Evolutionary conservation across 2,113 vertebrate species (phyloP), one percentile per base, ranked within the genome.

Genomic region (Gambusia holbrooki): DNA sequence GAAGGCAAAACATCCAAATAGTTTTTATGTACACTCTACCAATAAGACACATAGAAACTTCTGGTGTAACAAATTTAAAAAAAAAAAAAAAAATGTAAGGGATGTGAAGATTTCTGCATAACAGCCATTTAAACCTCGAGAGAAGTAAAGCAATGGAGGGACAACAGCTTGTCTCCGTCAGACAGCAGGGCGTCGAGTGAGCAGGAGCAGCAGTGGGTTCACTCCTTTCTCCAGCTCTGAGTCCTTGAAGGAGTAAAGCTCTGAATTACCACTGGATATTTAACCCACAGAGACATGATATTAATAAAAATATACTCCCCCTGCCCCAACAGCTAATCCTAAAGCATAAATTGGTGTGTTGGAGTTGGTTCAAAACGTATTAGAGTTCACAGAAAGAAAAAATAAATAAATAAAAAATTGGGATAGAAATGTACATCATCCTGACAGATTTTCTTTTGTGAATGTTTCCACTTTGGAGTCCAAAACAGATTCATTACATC

Each of bases 141-240:
- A 71, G 77, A 62, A 87, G 73, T 76, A 88, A 88, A 85, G 83
- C 82, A 73, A 70, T 68, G 66, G 74, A 74, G 81, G 72, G 79
- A 81, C 77, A 74, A 62, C 58, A 64, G 77, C 77, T 88, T 92
- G 88, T 89, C 85, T 76, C 25, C 45, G 62, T 77, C 60, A 88
- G 91, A 94, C 90, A 92, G 71, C 35, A 79, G 76, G 78, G 86
- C 90, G 89, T 88, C 80, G 77, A 85, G 75, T 93, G 90, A 95
- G 85, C 32, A 62, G 84, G 25, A 80, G 77, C 91, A 92, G 91
- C 84, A 72, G 76, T 61, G 71, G 82, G 61, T 86, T 89, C 77
- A 71, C 79, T 79, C 68, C 68, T 87, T 70, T 65, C 71, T 79
- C 74, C 66, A 81, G 81, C 87, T 83, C 64, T 28, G 32, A 3